phyloP scores from a whole-genome alignment of 53 echinoderm and acorn worm species.

The Stichopus horrens region DNA sequence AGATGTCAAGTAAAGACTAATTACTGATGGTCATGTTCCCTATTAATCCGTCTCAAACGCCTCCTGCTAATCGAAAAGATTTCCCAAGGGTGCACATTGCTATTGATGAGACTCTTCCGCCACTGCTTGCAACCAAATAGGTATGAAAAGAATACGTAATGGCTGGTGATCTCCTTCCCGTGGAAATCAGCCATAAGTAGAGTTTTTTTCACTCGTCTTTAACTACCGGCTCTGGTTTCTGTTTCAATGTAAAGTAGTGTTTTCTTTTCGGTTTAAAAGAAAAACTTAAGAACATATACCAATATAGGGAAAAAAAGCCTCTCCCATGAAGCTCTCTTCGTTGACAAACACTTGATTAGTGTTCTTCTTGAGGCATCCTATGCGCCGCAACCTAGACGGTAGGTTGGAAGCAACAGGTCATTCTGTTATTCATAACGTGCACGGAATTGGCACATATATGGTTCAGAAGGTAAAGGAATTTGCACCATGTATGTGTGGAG shows the following conservation, averaged over 20 bases:
- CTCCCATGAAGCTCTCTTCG: background rate
- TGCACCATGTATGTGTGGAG: too few relatives aligned
- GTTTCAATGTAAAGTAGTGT: slow-evolving; percentile 15
- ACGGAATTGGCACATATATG: too few relatives aligned
- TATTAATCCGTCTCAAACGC: slow-evolving; percentile 47
- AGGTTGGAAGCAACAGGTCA: slow-evolving; percentile 7
- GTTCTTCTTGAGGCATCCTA: background rate
- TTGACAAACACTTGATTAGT: slow-evolving; percentile 7
- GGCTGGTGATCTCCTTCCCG: slow-evolving; percentile 4
- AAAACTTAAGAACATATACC: background rate
- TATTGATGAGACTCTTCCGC: slow-evolving; percentile 37
- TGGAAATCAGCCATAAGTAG: background rate
- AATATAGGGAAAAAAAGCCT: background rate
- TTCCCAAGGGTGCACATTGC: slow-evolving; percentile 45
- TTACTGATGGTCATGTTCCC: slow-evolving; percentile 44
- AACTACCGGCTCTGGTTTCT: slow-evolving; percentile 18
- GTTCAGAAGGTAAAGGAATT: too few relatives aligned
- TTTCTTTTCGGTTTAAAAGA: background rate
- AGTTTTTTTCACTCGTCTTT: background rate
- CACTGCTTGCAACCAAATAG: background rate
- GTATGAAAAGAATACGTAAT: slow-evolving; percentile 26
- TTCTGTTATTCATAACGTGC: background rate
- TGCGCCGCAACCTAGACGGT: background rate
- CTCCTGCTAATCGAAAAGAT: slow-evolving; percentile 35
- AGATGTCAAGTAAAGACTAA: slow-evolving; percentile 40